Evolutionary conservation across 1,140 invertebrate genomes (phyloP).

Genomic region (Drosophila erecta): DNA sequence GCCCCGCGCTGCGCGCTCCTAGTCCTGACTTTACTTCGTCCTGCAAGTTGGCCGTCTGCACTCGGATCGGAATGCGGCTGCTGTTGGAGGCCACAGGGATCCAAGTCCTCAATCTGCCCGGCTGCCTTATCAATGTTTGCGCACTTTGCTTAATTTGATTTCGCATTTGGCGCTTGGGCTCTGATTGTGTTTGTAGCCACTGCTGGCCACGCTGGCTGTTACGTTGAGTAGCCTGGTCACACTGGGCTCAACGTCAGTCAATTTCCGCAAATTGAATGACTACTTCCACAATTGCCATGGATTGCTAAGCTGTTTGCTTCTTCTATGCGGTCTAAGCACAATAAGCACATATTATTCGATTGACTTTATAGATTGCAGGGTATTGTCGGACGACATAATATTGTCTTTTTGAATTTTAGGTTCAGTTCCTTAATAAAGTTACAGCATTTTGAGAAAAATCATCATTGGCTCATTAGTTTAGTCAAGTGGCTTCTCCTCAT

Average conservation of each 20-base stretch:
- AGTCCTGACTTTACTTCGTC: conserved; percentile 1
- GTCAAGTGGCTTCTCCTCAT: too few relatives aligned
- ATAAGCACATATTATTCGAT: too few relatives aligned
- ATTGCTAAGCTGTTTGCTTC: not conserved
- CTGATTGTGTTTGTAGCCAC: conserved; percentile 34
- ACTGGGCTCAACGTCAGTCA: not conserved
- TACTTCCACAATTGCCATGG: not conserved
- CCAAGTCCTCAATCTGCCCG: conserved; percentile 26
- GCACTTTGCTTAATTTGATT: conserved; percentile 80
- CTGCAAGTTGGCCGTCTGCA: conserved; percentile 13
- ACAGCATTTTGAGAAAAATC: too few relatives aligned
- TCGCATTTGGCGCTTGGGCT: conserved; percentile 43
- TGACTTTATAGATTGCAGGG: too few relatives aligned
- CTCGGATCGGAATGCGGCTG: conserved; percentile 7
- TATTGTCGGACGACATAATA: too few relatives aligned
- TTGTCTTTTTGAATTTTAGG: too few relatives aligned
- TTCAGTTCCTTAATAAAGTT: too few relatives aligned
- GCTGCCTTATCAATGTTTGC: conserved; percentile 60
- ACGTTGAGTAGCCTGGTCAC: conserved; percentile 21
- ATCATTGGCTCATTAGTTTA: conserved; percentile 10
- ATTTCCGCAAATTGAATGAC: conserved; percentile 18
- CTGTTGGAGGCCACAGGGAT: conserved; percentile 12
- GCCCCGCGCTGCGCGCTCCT: not conserved
- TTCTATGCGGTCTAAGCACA: not conserved
- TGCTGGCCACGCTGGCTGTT: conserved; percentile 12